Percentiles rank a stretch among this genome's conserved stretches.
phyloP scores from a whole-genome alignment of 2,888 invertebrate genomes.

The Temnothorax rugatulus region DNA sequence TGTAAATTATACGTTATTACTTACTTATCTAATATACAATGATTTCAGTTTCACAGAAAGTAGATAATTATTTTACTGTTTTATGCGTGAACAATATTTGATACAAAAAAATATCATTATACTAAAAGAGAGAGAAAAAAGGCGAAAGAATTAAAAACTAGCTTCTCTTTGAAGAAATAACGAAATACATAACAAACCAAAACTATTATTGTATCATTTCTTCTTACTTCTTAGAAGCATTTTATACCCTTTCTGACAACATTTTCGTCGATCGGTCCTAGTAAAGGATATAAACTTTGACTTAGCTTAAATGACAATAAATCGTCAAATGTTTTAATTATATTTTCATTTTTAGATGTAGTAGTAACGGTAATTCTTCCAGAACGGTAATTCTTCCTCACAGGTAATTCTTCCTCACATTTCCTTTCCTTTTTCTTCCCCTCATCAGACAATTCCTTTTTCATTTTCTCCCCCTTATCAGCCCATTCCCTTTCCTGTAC shows the following conservation, averaged over 20 bases:
- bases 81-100: not conserved
- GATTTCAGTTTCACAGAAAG: not conserved
- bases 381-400: too few species aligned
- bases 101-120: not conserved
- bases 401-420: too few species aligned
- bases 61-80: not conserved
- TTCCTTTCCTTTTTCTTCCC: too few species aligned
- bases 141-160: too few species aligned
- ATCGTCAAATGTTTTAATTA: slow-evolving; percentile 89
- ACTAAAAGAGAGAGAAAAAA: too few species aligned
- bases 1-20: not conserved
- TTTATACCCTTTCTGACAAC: too few species aligned
- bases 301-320: slow-evolving; percentile 93
- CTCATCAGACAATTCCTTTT: too few species aligned
- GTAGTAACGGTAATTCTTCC: not conserved
- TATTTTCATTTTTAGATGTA: not conserved
- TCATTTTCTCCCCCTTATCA: too few species aligned
- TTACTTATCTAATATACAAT: not conserved
- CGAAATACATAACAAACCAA: too few species aligned
- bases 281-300: slow-evolving; percentile 92
- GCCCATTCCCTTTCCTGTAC: slow-evolving; percentile 72
- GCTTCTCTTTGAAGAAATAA: too few species aligned
- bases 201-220: too few species aligned
- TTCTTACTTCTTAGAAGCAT: too few species aligned
- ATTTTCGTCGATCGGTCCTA: slow-evolving; percentile 83